phyloP scores from a whole-genome alignment of 92 coral and sea anemone species.

The Phenganax subtilis region DNA sequence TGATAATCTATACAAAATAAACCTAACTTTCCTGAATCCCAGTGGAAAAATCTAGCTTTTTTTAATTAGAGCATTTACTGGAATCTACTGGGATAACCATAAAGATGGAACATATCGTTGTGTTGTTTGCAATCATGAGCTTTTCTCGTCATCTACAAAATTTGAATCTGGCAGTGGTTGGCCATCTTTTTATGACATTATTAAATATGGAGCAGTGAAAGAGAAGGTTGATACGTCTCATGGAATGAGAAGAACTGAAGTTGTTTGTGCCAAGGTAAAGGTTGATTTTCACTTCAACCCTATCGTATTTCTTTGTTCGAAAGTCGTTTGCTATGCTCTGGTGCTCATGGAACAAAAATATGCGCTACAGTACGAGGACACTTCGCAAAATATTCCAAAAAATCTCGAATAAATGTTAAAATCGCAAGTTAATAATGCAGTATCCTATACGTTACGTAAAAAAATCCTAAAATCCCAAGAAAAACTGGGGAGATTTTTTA shows the following conservation, averaged over 20 bases:
- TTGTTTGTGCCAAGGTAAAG: conserved; percentile 86
- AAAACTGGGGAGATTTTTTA: too few species aligned
- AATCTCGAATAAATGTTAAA: too few species aligned
- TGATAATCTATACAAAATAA: not conserved
- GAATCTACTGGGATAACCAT: conserved; percentile 63
- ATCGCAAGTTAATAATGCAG: too few species aligned
- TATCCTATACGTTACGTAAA: too few species aligned
- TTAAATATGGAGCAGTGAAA: conserved; percentile 59
- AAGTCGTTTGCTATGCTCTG: too few species aligned
- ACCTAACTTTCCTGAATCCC: not conserved
- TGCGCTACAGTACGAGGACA: too few species aligned
- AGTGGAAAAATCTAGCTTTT: not conserved
- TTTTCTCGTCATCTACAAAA: conserved; percentile 69
- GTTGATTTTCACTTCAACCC: too few species aligned
- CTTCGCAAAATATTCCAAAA: too few species aligned
- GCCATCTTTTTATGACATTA: conserved; percentile 87
- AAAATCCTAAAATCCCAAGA: too few species aligned
- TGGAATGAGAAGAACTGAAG: conserved; percentile 84
- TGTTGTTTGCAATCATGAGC: conserved; percentile 76
- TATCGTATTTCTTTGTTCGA: too few species aligned
- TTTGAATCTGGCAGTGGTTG: conserved; percentile 88
- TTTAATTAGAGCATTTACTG: conserved; percentile 74
- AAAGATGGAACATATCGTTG: conserved; percentile 71
- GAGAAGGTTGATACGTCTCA: conserved; percentile 64
- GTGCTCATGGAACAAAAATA: too few species aligned